Evolutionary conservation across 2,113 vertebrate species (phyloP).

Genomic region (Pyxicephalus adspersus): DNA sequence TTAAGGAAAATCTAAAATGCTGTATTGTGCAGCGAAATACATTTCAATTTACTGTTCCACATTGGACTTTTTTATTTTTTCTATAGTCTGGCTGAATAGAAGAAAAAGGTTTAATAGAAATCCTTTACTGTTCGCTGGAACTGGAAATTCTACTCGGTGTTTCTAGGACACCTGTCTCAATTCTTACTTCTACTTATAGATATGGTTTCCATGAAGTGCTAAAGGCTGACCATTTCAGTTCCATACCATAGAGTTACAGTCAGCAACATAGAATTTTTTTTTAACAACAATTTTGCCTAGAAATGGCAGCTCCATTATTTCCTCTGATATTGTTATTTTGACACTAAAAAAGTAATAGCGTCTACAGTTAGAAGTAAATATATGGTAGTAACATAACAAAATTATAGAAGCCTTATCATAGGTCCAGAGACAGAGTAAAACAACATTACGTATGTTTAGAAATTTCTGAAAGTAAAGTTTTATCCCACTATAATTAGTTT

Average conservation of each 20-base stretch:
- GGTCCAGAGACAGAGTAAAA: not conserved
- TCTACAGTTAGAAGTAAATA: slow-evolving; percentile 21
- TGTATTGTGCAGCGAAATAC: not conserved
- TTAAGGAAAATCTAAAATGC: not conserved
- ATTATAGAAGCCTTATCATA: slow-evolving; percentile 1
- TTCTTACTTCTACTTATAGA: not conserved
- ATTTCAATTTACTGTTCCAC: not conserved
- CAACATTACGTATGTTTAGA: not conserved
- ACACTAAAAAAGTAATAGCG: slow-evolving; percentile 4
- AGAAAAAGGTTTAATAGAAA: not conserved
- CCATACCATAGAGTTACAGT: not conserved
- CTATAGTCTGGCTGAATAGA: not conserved
- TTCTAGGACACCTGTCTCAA: not conserved
- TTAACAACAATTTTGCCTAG: not conserved
- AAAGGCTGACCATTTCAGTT: not conserved
- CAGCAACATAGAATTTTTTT: not conserved
- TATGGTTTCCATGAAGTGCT: not conserved
- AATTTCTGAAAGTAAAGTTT: no score
- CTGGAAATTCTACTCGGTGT: not conserved
- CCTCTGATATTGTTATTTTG: slow-evolving; percentile 33
- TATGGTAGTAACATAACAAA: not conserved
- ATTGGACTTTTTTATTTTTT: not conserved
- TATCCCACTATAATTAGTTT: no score
- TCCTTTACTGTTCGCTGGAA: not conserved
- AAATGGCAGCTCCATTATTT: slow-evolving; percentile 5